phyloP scores from a whole-genome alignment of 2,888 invertebrate species.

The Drosophila mayaguana region DNA sequence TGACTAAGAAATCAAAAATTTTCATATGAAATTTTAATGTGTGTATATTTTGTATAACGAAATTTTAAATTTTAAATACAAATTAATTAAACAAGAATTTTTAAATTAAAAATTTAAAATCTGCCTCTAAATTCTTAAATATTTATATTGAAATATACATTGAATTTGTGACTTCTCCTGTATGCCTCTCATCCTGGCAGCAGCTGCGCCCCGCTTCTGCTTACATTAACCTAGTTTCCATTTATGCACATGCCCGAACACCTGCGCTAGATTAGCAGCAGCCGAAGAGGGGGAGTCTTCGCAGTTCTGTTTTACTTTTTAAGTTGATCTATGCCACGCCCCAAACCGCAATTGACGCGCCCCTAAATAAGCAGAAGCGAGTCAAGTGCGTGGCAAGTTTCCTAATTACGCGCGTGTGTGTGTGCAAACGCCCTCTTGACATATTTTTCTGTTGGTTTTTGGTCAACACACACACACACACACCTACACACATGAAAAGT shows the following conservation, averaged over 20 bases:
- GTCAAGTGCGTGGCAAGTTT: conserved; percentile 78
- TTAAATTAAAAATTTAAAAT: too few species aligned
- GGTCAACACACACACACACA: conserved; percentile 17
- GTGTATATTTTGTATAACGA: too few species aligned
- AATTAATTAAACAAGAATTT: too few species aligned
- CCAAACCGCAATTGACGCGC: not conserved
- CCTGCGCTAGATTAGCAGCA: conserved; percentile 30
- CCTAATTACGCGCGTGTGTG: conserved; percentile 70
- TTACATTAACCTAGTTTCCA: conserved; percentile 48
- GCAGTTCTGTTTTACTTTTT: conserved; percentile 43
- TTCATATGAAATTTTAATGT: too few species aligned
- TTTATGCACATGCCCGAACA: conserved; percentile 40
- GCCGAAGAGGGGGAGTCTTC: not conserved
- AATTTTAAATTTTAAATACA: not conserved
- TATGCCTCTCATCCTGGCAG: not conserved
- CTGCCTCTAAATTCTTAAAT: too few species aligned
- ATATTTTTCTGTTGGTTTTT: conserved; percentile 57
- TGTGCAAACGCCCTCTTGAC: conserved; percentile 67
- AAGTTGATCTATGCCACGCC: conserved; percentile 26
- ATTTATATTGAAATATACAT: not conserved
- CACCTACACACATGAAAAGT: conserved; percentile 30
- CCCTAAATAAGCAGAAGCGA: conserved; percentile 46
- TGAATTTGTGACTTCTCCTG: too few species aligned
- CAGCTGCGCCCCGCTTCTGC: not conserved
- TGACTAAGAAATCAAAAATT: too few species aligned